phyloP scores from a whole-genome alignment of 2,113 vertebrate species.

The Orthonyx spaldingii region DNA sequence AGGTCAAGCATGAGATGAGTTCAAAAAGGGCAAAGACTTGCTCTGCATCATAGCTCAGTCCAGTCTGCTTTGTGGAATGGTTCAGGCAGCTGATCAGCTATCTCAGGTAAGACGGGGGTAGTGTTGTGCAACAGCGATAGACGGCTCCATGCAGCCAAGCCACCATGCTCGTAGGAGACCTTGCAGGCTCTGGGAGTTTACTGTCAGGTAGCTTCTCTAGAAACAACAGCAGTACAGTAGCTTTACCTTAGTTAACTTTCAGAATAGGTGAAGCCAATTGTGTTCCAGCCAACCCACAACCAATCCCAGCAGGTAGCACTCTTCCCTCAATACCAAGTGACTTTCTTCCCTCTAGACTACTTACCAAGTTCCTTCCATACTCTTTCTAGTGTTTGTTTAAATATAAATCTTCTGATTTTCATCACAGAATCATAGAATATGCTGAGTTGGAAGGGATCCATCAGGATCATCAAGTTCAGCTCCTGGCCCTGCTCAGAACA shows the following conservation, averaged over 20 bases:
- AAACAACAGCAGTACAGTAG: not conserved
- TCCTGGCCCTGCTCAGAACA: not conserved
- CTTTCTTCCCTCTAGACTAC: not conserved
- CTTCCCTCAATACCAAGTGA: not conserved
- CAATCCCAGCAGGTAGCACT: not conserved
- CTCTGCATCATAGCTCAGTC: not conserved
- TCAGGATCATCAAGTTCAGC: not conserved
- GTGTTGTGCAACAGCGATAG: not conserved
- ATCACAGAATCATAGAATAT: not conserved
- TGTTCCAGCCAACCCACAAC: not conserved
- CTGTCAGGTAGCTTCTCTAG: not conserved
- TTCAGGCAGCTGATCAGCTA: not conserved
- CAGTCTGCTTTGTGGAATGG: not conserved
- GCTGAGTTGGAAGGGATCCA: not conserved
- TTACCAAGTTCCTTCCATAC: not conserved
- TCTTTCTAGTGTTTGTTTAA: not conserved
- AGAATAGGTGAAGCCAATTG: not conserved
- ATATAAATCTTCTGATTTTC: not conserved
- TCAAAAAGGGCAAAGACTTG: not conserved
- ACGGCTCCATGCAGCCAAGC: accelerated
- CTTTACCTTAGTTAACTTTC: not conserved
- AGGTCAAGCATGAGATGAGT: not conserved
- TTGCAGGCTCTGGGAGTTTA: not conserved
- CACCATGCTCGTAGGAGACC: not conserved
- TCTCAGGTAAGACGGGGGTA: accelerated